Conservation (phyloP, 2,888 invertebrate genomes). For the Nowickia ferox region DNA sequence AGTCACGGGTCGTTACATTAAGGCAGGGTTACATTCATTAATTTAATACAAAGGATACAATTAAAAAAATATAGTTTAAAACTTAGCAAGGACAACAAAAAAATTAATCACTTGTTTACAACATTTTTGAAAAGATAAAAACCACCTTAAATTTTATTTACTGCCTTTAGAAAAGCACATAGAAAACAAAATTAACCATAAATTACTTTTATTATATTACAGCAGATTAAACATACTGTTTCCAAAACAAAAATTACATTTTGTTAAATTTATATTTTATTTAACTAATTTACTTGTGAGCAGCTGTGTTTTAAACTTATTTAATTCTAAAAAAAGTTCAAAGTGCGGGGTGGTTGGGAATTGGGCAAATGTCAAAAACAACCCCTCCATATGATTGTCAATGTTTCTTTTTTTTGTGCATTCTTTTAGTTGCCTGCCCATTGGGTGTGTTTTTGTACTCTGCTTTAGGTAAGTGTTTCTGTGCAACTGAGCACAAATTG, state of each 20-base stretch:
- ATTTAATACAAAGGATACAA: neutral
- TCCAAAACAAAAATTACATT: neutral
- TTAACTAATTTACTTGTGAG: conserved; percentile 10
- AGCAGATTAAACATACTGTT: no score
- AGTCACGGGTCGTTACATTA: conserved; percentile 30
- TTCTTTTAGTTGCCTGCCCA: conserved; percentile 36
- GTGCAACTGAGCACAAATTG: conserved; percentile 46
- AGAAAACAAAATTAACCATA: no score
- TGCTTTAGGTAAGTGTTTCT: conserved; percentile 42
- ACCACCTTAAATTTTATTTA: no score
- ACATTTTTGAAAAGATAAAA: no score
- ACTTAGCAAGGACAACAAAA: no score
- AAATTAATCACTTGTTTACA: no score
- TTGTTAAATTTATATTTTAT: conserved; percentile 9
- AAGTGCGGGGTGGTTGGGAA: conserved; percentile 34
- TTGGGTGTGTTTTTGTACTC: conserved; percentile 62
- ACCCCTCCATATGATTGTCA: conserved; percentile 69
- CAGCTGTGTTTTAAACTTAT: conserved; percentile 57
- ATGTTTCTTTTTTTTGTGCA: conserved; percentile 39
- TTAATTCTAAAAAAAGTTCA: neutral
- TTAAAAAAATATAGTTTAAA: no score
- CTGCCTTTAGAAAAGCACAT: no score
- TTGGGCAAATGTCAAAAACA: conserved; percentile 66
- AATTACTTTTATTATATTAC: no score
- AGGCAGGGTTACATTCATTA: conserved; percentile 48